Base-by-base conservation (phyloP, 2,888 invertebrate genomes). In the Lepetodrilus schrolli region DNA sequence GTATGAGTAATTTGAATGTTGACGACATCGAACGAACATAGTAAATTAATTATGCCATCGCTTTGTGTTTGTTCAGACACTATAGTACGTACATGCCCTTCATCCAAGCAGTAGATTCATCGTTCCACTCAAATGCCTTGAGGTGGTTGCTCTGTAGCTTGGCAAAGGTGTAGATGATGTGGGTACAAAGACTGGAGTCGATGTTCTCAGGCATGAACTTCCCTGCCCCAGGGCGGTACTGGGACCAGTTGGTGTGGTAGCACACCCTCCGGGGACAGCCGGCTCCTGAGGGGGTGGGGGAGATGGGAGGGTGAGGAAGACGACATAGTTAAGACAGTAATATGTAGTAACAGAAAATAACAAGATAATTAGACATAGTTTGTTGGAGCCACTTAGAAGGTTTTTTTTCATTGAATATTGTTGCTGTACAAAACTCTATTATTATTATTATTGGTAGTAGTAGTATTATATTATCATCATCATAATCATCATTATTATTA, bases 161-260 rank as follows among this genome's bases (percentile, higher is more conserved):
- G 0, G 97, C 98, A 91, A 99, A 99, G 13, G 98, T 96, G 91
- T 96, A 99, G 86, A 99, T 96, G 84, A 99, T 92, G 92, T 99
- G 98, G 0, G 98, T 98, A 91, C 99, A 99, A 36, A 98, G 93
- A 89, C 96, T 95, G 0, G 98, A 95, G 75, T 96, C 95, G 83
- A 99, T 97, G 89, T 98, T 96, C 91, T 98, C 98, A 0, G 98
- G 98, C 43, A 94, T 90, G 91, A 96, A 98, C 92, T 97, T 97
- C 71, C 96, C 98, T 72, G 94, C 92, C 90, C 96, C 97, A 8
- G 94, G 94, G 76, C 98, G 93, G 91, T 99, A 99, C 91, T 98
- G 98, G 0, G 98, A 97, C 98, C 98, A 99, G 92, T 99, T 98
- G 51, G 98, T 98, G 92, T 97, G 98, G 92, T 98, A 98, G 90